Evolutionary conservation across 2,888 invertebrate genomes (phyloP), one percentile per base, ranked within the genome.

Genomic region (Xestobium rufovillosum): DNA sequence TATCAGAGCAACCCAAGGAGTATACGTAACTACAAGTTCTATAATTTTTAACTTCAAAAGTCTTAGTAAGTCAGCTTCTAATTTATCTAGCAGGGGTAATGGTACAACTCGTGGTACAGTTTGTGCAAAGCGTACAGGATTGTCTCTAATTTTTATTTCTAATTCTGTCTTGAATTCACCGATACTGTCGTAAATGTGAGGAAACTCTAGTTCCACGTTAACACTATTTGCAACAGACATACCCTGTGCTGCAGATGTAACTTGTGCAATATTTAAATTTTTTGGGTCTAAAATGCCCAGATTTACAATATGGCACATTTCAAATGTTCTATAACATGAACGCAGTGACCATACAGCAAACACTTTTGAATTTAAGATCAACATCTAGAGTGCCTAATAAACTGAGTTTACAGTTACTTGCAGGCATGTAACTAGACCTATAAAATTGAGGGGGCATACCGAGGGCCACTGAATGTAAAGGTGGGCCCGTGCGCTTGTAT

Each of bases 1-100:
- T 17, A 38, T 38, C 3, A 38, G 43, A 25, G 38, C 27, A 4
- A 38, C 41, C 43, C 41, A 43, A 13, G 23, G 17, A 12, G 43
- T 43, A 11, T 31, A 30, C 14, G 40, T 23, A 10, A 41, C 43
- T 9, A 41, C 38, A 13, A 26, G 29, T 25, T 19, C 27, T 27
- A 41, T 43, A n/a, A 43, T 38, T 13, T 28, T 30, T 13, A 36
- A 31, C 2, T 14, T 34, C 9, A 17, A 4, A 13, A 38, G 40
- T 12, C 36, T 19, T 4, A 39, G 31, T 10, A 49, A 16, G 26
- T 43, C 40, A 4, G 26, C 17, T 26, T 37, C 31, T 16, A 41
- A 31, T 40, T 40, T 40, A 16, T 26, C 30, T 16, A 43, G 26
- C 12, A 43, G 13, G 3, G 43, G 40, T 14, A 41, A 11, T 15